A percentile compares a stretch with the other conserved stretches of the same genome.
phyloP scores from a whole-genome alignment of 2,888 invertebrate genomes.

The Heliconius aoede region DNA sequence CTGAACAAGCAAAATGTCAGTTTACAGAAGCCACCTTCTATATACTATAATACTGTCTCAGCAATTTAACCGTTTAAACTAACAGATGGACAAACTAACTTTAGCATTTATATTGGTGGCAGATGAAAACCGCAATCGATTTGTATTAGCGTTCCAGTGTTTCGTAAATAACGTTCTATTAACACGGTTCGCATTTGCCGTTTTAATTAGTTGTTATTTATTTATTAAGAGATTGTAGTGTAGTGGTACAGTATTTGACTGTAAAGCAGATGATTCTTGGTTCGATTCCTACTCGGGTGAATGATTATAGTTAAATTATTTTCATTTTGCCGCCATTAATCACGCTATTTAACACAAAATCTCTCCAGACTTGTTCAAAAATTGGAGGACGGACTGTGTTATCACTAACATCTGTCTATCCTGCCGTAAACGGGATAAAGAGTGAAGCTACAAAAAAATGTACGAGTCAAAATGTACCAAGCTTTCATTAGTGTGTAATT shows the following conservation, averaged over 20 bases:
- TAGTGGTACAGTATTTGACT: too few species aligned
- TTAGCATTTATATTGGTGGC: constrained; percentile 16
- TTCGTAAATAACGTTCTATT: constrained; percentile 17
- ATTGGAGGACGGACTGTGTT: not conserved
- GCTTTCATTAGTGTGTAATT: not conserved
- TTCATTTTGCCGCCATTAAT: not conserved
- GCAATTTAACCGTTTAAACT: constrained; percentile 10
- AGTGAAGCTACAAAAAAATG: not conserved
- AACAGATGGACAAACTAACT: constrained; percentile 22
- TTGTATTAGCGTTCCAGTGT: constrained; percentile 4
- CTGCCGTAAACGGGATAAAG: not conserved
- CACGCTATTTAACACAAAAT: not conserved
- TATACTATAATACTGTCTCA: not conserved
- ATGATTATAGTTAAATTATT: not conserved
- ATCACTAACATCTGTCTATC: not conserved
- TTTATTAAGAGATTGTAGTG: not conserved
- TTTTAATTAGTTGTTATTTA: not conserved
- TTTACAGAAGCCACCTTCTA: too few species aligned
- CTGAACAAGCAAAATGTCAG: not conserved
- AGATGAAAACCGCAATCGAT: constrained; percentile 6
- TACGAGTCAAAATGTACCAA: not conserved
- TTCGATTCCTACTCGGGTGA: not conserved
- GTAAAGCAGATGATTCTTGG: not conserved
- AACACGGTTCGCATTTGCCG: not conserved
- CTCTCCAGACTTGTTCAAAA: not conserved